Evolutionary conservation across 2,888 invertebrate species (phyloP).

Genomic region (Orthosia incerta): DNA sequence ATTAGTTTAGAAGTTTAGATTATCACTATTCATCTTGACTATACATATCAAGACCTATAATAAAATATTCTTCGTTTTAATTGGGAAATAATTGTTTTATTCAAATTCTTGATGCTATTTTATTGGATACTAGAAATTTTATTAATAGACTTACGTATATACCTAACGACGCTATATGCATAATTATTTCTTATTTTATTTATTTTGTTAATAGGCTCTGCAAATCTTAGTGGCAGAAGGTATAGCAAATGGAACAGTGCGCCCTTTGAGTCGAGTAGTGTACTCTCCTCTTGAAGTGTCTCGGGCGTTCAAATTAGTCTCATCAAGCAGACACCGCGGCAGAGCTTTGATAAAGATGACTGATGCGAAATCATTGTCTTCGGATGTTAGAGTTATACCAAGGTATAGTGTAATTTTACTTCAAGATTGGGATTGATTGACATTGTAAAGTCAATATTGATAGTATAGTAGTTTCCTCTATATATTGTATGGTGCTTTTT

Average conservation of each 20-base stretch:
- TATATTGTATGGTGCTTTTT: too few relatives aligned
- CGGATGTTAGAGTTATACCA: not conserved
- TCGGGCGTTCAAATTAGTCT: slow-evolving; percentile 14
- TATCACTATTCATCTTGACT: too few relatives aligned
- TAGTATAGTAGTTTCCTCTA: not conserved
- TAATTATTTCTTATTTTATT: not conserved
- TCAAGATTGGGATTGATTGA: too few relatives aligned
- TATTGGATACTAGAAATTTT: too few relatives aligned
- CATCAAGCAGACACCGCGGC: slow-evolving; percentile 1
- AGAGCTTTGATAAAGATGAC: slow-evolving; percentile 13
- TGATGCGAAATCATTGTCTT: not conserved
- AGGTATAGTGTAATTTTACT: not conserved
- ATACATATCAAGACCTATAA: too few relatives aligned
- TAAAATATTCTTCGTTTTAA: too few relatives aligned
- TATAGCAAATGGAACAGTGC: slow-evolving; percentile 11
- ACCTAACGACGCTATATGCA: too few relatives aligned
- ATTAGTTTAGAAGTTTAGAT: too few relatives aligned
- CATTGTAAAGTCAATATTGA: not conserved
- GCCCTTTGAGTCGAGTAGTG: slow-evolving; percentile 15
- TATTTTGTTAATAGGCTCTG: not conserved
- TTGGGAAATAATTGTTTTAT: too few relatives aligned
- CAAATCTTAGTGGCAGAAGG: slow-evolving; percentile 12
- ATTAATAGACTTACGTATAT: too few relatives aligned
- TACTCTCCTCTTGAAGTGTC: slow-evolving; percentile 15
- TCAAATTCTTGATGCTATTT: too few relatives aligned